Evolutionary conservation across 1,140 invertebrate species (phyloP).

Genomic region (Calephelis virginiensis): DNA sequence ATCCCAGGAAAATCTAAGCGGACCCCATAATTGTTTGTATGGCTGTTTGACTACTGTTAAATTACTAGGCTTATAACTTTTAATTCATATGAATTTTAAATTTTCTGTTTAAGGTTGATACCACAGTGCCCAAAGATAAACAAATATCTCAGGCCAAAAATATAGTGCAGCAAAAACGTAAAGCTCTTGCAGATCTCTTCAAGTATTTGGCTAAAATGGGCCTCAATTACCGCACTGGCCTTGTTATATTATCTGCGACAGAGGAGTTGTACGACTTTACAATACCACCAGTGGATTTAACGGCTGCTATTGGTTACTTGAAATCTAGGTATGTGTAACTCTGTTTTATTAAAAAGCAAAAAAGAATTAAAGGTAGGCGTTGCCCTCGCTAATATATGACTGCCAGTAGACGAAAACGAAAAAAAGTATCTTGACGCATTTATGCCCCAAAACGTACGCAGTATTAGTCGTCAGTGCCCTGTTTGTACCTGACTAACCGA

Average conservation of each 20-base stretch:
- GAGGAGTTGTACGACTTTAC: constrained; percentile 75
- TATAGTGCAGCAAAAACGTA: constrained; percentile 90
- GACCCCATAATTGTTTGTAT: too few species aligned
- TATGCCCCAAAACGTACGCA: too few species aligned
- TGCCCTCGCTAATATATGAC: too few species aligned
- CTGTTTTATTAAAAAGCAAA: neutral
- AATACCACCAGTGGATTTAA: constrained; percentile 81
- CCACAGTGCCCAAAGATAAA: constrained; percentile 83
- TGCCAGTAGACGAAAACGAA: too few species aligned
- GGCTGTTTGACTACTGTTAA: too few species aligned
- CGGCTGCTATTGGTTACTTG: constrained; percentile 71
- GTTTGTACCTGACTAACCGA: too few species aligned
- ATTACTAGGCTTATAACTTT: too few species aligned
- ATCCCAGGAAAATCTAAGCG: too few species aligned
- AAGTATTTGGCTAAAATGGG: constrained; percentile 86
- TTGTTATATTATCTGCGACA: constrained; percentile 72
- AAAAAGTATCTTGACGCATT: too few species aligned
- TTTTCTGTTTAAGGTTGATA: constrained; percentile 77
- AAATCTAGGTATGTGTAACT: constrained; percentile 65
- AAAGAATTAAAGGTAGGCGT: too few species aligned
- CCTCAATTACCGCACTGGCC: constrained; percentile 89
- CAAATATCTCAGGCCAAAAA: constrained; percentile 89
- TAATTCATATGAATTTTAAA: too few species aligned
- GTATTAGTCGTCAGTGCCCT: too few species aligned
- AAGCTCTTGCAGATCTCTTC: constrained; percentile 91